Conservation (phyloP, 2,888 invertebrate genomes). For the Oxycera nigricornis region DNA sequence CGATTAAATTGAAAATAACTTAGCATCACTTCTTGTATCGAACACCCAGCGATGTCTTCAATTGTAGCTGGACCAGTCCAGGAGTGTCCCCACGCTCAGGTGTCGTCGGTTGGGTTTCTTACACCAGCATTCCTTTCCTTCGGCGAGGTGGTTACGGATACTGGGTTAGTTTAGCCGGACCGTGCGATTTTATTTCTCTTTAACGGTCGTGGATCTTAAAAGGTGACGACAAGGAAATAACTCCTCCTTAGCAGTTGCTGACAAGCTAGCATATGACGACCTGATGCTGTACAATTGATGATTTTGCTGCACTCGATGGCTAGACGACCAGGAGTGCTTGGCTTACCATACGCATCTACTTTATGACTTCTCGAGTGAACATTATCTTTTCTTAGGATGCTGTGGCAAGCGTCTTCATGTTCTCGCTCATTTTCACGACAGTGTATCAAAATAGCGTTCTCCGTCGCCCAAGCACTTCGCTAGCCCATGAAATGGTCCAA, state of each 20-base stretch:
- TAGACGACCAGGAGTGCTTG: background rate
- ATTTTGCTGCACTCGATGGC: background rate
- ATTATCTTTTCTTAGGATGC: too few species aligned
- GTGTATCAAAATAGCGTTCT: background rate
- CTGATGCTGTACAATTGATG: background rate
- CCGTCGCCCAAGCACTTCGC: background rate
- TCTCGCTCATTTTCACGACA: background rate
- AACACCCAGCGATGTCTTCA: background rate
- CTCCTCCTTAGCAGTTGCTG: background rate
- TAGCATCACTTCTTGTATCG: background rate
- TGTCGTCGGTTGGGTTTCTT: constrained; percentile 14
- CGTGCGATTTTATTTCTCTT: constrained; percentile 32
- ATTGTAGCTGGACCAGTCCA: background rate
- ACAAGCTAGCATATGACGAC: constrained; percentile 6
- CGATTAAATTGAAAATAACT: constrained; percentile 7
- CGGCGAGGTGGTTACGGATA: background rate
- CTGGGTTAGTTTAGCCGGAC: background rate
- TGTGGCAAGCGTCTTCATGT: too few species aligned
- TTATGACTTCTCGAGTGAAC: background rate
- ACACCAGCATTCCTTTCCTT: background rate
- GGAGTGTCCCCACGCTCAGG: background rate
- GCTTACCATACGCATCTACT: background rate
- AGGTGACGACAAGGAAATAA: constrained; percentile 21
- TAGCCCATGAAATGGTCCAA: too few species aligned
- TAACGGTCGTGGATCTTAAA: constrained; percentile 31